Conservation (phyloP, 2,113 vertebrate species). For the Thamnophis sirtalis region DNA sequence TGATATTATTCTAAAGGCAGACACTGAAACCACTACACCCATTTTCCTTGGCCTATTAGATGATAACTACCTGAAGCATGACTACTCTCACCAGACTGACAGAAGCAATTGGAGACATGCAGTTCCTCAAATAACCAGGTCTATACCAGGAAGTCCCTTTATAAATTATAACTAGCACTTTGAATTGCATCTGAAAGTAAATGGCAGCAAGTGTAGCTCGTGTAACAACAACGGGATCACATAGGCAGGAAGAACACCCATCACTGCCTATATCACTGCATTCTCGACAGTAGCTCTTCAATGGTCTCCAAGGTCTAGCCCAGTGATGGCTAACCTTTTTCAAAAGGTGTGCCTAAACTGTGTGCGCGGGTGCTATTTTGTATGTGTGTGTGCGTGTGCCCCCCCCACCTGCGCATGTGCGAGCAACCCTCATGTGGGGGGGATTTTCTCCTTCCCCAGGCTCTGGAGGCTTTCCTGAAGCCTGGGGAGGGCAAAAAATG, state of each 20-base stretch:
- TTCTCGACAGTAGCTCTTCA: background rate
- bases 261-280: background rate
- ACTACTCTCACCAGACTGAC: background rate
- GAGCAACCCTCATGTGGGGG: too few relatives aligned
- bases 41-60: background rate
- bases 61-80: background rate
- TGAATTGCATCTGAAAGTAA: background rate
- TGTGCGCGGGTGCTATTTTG: too few relatives aligned
- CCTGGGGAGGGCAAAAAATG: too few relatives aligned
- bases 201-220: background rate
- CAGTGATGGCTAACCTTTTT: too few relatives aligned
- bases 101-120: background rate
- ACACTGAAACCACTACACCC: background rate
- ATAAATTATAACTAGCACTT: background rate
- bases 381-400: too few relatives aligned
- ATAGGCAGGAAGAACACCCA: background rate
- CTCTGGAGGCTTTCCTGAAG: too few relatives aligned
- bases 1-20: background rate
- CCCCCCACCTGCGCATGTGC: too few relatives aligned
- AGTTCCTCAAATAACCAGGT: background rate
- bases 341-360: too few relatives aligned
- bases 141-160: background rate
- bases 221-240: background rate
- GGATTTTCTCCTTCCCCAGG: too few relatives aligned
- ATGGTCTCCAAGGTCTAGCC: background rate